Conservation (phyloP, 2,113 vertebrate species). For the Mohoua ochrocephala region DNA sequence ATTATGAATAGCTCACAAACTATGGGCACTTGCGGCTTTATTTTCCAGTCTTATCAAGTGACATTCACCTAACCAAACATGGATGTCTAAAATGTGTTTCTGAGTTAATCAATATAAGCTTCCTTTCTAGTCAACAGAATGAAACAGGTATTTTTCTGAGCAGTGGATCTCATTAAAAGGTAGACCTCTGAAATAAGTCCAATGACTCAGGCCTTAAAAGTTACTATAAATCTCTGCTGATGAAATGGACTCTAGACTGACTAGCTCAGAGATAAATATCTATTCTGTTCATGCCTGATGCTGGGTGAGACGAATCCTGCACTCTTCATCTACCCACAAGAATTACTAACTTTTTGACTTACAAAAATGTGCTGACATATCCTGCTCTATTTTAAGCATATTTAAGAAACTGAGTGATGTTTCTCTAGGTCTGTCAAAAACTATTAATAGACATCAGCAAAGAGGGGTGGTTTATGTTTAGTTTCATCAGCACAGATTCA, state of each 20-base stretch:
- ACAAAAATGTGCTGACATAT: neutral
- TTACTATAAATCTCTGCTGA: neutral
- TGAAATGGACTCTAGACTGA: neutral
- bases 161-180: neutral
- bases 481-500: neutral
- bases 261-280: neutral
- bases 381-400: neutral
- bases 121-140: neutral
- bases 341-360: neutral
- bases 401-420: constrained; percentile 1
- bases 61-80: neutral
- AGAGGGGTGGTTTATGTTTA: neutral
- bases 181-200: neutral
- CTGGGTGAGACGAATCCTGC: neutral
- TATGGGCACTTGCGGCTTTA: neutral
- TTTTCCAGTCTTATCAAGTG: neutral
- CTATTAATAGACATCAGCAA: neutral
- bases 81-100: neutral
- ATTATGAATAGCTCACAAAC: neutral
- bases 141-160: neutral
- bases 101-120: neutral
- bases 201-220: neutral
- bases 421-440: constrained; percentile 1
- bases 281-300: neutral
- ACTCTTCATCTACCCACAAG: neutral